Base-by-base conservation (phyloP, 2,888 invertebrate genomes). In the Phorcus lineatus region DNA sequence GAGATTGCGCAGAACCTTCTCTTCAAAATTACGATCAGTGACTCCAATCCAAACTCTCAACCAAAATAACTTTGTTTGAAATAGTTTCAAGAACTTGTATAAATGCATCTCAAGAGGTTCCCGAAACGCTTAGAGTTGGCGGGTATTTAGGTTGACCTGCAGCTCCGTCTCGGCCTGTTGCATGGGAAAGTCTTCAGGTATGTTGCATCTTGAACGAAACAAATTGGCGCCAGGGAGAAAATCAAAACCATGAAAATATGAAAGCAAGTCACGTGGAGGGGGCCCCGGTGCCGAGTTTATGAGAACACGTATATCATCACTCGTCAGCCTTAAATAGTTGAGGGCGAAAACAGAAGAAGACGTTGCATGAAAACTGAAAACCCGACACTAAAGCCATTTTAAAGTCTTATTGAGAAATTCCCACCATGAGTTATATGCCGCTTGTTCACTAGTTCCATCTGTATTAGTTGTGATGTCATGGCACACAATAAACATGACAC, bases 191-290 rank as follows among this genome's bases (percentile, higher is more conserved):
- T 24, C 28, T 28, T 28, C 24, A 24, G 19, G 62, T 62, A 62
- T 28, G 62, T 62, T 62, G 24, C 62, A 28, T 22, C 24, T 62
- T 28, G 28, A 24, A 28, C 16, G 28, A 24, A 36, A 70, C 70
- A 70, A 70, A 70, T 40, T 70, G 70, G 70, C 70, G 70, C n/a
- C 70, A 40, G 28, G 13, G 70, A 36, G 70, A 17, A 70, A 70
- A 40, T 70, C 70, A 70, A 70, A 70, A 70, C 36, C 70, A 70
- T 36, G 70, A 70, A 70, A n/a, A 70, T 70, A 70, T 70, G 70
- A 70, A 70, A 70, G 31, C 16, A n/a, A 36, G 36, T 36, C 36
- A 70, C 11, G n/a, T 36, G 70, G 31, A 70, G 40, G 40, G 70
- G 70, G 36, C 9, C 17, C n/a, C 31, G 40, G 70, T 40, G 70